Percentiles rank a stretch among this genome's conserved stretches.
Conservation (phyloP, 2,888 invertebrate species). For the Leptopilina drosophilae region DNA sequence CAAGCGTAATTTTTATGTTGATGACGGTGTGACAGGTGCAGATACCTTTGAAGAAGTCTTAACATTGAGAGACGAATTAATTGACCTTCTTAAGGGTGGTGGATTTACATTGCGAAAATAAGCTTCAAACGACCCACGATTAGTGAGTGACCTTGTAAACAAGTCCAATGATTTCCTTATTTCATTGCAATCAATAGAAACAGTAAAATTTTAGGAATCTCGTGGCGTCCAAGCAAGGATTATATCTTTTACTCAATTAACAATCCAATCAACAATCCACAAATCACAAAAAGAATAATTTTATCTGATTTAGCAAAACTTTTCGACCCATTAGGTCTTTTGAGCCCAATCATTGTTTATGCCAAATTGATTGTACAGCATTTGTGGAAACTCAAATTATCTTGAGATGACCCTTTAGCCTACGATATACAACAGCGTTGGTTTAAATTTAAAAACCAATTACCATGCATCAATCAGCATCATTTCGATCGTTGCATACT, state of each 20-base stretch:
- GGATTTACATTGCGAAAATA: background rate
- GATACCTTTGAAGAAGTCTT: constrained; percentile 14
- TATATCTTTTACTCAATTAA: background rate
- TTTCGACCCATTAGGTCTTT: too few species aligned
- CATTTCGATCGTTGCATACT: too few species aligned
- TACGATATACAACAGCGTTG: too few species aligned
- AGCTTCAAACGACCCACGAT: background rate
- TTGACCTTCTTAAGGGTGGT: background rate
- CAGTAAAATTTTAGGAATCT: background rate
- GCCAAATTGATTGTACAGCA: too few species aligned
- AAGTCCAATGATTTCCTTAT: background rate
- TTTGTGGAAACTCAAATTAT: too few species aligned
- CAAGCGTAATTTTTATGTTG: background rate
- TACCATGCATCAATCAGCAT: too few species aligned
- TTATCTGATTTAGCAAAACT: too few species aligned
- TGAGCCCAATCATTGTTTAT: too few species aligned
- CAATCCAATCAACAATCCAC: too few species aligned
- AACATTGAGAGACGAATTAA: background rate
- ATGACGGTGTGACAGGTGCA: background rate
- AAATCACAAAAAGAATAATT: too few species aligned
- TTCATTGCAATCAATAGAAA: background rate
- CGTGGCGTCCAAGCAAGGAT: background rate
- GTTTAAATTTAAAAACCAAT: too few species aligned
- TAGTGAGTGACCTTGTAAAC: background rate
- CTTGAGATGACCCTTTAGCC: too few species aligned